Evolutionary conservation across 1,140 invertebrate species (phyloP).

Genomic region (Aphis gossypii): DNA sequence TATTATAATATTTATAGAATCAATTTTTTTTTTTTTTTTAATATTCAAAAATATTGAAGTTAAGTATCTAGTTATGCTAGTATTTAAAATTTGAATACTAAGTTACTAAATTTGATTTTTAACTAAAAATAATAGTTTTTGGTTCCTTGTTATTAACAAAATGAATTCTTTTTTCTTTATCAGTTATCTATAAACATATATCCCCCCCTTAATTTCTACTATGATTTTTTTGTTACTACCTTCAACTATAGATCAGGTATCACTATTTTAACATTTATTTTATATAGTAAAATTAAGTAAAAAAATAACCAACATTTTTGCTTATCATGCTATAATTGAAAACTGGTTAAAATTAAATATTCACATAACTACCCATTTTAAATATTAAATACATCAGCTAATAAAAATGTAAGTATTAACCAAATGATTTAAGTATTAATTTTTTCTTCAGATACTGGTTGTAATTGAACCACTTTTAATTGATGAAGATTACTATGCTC

Average conservation of each 20-base stretch:
- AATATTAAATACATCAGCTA: not conserved
- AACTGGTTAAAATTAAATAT: not conserved
- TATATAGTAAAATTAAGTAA: not conserved
- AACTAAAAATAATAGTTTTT: not conserved
- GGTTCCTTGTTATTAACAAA: not conserved
- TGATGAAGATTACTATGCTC: conserved; percentile 99
- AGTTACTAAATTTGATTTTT: not conserved
- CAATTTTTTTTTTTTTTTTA: no score
- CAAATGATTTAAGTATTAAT: not conserved
- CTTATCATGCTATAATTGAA: not conserved
- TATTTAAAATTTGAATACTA: not conserved
- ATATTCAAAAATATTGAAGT: no score
- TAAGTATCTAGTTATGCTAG: no score
- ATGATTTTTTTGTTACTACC: not conserved
- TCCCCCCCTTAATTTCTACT: not conserved
- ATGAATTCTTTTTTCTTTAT: not conserved
- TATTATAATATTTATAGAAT: not conserved
- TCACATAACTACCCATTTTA: not conserved
- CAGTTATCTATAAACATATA: not conserved
- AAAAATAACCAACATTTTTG: not conserved
- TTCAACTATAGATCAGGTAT: not conserved
- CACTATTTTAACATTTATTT: not conserved
- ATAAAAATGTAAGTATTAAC: not conserved
- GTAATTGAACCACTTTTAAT: conserved; percentile 99
- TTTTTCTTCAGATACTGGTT: conserved; percentile 79